Evolutionary conservation across 1,140 invertebrate species (phyloP).

Genomic region (Argopecten irradians): DNA sequence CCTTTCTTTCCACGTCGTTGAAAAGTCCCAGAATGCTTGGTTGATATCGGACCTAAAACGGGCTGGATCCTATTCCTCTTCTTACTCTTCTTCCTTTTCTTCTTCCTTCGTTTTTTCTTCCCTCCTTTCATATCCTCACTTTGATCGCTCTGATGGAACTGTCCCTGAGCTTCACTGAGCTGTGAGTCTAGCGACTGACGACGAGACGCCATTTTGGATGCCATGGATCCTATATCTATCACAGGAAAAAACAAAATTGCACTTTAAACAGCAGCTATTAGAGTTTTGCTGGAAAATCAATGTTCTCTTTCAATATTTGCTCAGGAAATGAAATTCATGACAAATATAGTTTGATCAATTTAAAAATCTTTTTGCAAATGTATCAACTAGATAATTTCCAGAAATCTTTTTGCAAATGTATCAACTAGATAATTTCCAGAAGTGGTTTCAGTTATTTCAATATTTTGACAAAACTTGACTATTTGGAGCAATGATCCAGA

Average conservation of each 20-base stretch:
- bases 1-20: neutral
- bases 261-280: too few species aligned
- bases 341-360: too few species aligned
- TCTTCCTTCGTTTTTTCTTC: slow-evolving; percentile 49
- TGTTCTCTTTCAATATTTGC: too few species aligned
- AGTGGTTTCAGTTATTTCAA: too few species aligned
- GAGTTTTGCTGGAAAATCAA: too few species aligned
- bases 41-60: slow-evolving; percentile 54
- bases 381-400: too few species aligned
- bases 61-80: slow-evolving; percentile 55
- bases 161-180: slow-evolving; percentile 50
- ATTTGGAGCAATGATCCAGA: too few species aligned
- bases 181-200: slow-evolving; percentile 61
- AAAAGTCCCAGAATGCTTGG: slow-evolving; percentile 39
- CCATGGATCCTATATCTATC: slow-evolving; percentile 64
- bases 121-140: slow-evolving; percentile 13
- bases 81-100: slow-evolving; percentile 45
- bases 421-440: too few species aligned
- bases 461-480: too few species aligned
- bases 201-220: slow-evolving; percentile 56
- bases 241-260: neutral
- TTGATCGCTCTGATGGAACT: slow-evolving; percentile 45
- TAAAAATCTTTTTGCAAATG: too few species aligned
- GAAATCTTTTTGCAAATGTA: too few species aligned
- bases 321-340: too few species aligned